These are phyloP conservation scores for Sturnus vulgaris DNA, from an alignment of 2,113 vertebrate genomes.

Conservation along the genomic window DNA sequence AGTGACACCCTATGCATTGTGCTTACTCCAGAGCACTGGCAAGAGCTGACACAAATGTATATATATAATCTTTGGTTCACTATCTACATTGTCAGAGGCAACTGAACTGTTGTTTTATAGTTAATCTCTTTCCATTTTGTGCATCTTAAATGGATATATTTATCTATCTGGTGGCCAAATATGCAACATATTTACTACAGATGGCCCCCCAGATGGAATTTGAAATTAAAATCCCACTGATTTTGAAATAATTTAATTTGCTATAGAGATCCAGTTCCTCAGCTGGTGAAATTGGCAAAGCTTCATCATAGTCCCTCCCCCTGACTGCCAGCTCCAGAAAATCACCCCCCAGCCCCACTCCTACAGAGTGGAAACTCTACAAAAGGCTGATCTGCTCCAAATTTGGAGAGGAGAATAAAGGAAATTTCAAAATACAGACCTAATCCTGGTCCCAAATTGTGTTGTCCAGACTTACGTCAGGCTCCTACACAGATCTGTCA, in stretches of 20 bases:
- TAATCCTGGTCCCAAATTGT: background rate
- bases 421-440: background rate
- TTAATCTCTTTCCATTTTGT: background rate
- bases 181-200: slow-evolving; percentile 60
- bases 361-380: background rate
- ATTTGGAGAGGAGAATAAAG: background rate
- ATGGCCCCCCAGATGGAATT: slow-evolving; percentile 60
- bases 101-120: background rate
- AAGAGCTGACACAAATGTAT: background rate
- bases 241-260: slow-evolving; percentile 59
- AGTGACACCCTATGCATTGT: background rate
- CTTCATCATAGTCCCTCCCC: background rate
- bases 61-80: background rate
- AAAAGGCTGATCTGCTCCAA: background rate
- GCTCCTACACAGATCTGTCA: background rate
- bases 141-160: slow-evolving; percentile 13
- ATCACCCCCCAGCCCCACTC: background rate
- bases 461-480: background rate
- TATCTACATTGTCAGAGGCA: background rate
- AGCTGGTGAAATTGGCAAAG: slow-evolving; percentile 50
- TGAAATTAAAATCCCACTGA: slow-evolving; percentile 54
- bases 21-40: background rate
- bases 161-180: slow-evolving; percentile 34
- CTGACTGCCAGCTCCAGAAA: background rate
- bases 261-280: slow-evolving; percentile 12